Evolutionary conservation across 2,113 vertebrate genomes (phyloP).

Genomic region (Gallinago jamesoni): DNA sequence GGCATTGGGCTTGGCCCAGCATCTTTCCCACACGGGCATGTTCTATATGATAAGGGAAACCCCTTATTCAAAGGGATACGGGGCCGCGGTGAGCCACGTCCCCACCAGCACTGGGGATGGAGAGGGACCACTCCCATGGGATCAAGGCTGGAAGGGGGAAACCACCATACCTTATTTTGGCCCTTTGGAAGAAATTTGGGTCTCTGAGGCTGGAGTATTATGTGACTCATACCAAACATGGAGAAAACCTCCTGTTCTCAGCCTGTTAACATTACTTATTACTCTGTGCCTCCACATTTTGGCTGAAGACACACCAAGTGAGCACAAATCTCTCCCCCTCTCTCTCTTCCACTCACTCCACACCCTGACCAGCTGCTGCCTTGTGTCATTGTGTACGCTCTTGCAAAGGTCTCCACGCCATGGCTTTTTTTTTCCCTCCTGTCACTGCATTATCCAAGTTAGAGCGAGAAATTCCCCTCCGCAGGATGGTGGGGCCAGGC

Average conservation of each 20-base stretch:
- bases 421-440: not conserved
- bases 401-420: not conserved
- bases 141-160: not conserved
- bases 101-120: not conserved
- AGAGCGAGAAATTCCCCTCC: not conserved
- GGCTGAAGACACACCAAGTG: not conserved
- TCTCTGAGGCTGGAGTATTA: not conserved
- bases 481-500: not conserved
- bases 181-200: not conserved
- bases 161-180: not conserved
- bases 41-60: not conserved
- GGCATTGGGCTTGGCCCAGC: not conserved
- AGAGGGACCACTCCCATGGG: not conserved
- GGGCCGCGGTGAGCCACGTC: not conserved
- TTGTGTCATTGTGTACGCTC: not conserved
- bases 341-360: not conserved
- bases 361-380: not conserved
- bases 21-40: not conserved
- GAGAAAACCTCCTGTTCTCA: not conserved
- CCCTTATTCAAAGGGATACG: not conserved
- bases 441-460: not conserved
- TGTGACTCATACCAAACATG: not conserved
- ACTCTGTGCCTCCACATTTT: not conserved
- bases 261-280: not conserved
- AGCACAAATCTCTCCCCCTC: not conserved